These are phyloP conservation scores for Neoarius graeffei DNA, from an alignment of 2,113 vertebrate genomes.

Conservation along the genomic window DNA sequence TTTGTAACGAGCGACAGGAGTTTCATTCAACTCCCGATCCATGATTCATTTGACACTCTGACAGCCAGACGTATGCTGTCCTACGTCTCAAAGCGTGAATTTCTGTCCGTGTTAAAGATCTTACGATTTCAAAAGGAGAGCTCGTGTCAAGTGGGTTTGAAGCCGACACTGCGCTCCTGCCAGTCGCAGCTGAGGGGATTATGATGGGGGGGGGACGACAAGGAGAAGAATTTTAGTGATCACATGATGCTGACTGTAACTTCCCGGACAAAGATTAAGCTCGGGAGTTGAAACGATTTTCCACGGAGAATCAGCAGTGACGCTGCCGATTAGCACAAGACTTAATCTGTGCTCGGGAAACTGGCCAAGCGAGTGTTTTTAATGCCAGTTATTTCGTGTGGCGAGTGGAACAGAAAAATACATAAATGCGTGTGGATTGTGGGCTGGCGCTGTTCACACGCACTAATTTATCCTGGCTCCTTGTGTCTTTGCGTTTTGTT, in stretches of 20 bases:
- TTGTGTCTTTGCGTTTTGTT: not conserved
- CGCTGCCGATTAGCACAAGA: constrained; percentile 20
- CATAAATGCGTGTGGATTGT: constrained; percentile 17
- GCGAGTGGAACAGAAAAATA: not conserved
- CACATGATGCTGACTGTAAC: constrained; percentile 23
- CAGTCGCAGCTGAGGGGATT: constrained; percentile 25
- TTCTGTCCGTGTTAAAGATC: not conserved
- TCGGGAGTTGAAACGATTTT: constrained; percentile 31
- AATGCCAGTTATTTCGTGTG: not conserved
- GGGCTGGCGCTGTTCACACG: not conserved
- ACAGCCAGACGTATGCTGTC: not conserved
- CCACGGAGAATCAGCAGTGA: constrained; percentile 27
- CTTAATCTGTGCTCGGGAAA: constrained; percentile 41
- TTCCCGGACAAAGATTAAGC: constrained; percentile 35
- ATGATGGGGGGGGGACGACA: constrained; percentile 1
- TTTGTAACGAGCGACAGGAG: not conserved
- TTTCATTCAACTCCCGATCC: not conserved
- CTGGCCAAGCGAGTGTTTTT: constrained; percentile 31
- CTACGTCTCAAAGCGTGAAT: not conserved
- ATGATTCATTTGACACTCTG: constrained; percentile 11
- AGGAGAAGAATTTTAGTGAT: constrained; percentile 1
- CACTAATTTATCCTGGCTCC: constrained; percentile 11
- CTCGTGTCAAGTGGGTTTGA: not conserved
- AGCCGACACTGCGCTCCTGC: constrained; percentile 1
- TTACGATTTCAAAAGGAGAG: not conserved